phyloP scores from a whole-genome alignment of 1,140 invertebrate species.

The Rhopalosiphum padi region DNA sequence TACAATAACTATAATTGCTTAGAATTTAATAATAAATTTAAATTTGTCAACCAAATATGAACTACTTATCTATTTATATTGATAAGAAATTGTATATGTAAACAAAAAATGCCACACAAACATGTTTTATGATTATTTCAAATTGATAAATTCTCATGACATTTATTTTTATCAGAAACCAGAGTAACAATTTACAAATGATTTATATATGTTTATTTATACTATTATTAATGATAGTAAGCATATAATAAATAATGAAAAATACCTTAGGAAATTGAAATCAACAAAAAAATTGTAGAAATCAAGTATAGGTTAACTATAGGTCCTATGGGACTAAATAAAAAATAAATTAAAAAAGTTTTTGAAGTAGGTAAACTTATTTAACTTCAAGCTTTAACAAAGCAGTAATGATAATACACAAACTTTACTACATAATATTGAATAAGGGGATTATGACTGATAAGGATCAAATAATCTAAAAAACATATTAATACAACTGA shows the following conservation, averaged over 20 bases:
- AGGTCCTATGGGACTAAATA: neutral
- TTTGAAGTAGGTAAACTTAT: neutral
- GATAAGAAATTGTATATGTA: conserved; percentile 7
- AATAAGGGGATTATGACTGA: neutral
- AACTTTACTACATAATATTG: neutral
- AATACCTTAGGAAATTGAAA: neutral
- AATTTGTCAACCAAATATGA: neutral
- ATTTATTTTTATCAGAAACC: neutral
- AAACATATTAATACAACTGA: neutral
- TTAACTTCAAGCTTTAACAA: neutral
- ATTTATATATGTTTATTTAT: neutral
- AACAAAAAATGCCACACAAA: neutral
- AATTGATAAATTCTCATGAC: neutral
- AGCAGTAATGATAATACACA: neutral
- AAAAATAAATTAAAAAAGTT: neutral
- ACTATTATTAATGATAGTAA: neutral
- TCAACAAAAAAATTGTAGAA: neutral
- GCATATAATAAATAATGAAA: neutral
- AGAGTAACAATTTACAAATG: neutral
- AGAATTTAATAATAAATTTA: neutral
- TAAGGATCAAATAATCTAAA: neutral
- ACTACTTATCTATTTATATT: conserved; percentile 34
- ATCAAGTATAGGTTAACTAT: neutral
- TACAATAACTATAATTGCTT: neutral
- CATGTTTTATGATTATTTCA: neutral